Conservation (phyloP, 2,113 vertebrate species). For the Candoia aspera region DNA sequence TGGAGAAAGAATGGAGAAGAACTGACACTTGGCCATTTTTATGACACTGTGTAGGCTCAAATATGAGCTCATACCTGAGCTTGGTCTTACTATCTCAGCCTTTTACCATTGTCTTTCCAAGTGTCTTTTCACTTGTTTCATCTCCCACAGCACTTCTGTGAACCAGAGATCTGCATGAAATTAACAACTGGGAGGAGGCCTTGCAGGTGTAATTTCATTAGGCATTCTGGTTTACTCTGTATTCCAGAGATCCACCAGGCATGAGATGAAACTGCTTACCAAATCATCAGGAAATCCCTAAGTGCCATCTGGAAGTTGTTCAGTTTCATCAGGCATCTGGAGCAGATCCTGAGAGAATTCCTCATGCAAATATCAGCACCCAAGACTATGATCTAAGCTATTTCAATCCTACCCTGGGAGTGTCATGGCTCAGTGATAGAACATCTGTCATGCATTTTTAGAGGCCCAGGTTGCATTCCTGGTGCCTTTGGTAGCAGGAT, state of each 20-base stretch:
- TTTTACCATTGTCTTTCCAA: not conserved
- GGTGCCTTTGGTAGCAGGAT: not conserved
- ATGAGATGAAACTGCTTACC: not conserved
- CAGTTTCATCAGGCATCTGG: not conserved
- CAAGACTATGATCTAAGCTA: slow-evolving; percentile 28
- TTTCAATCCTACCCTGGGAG: not conserved
- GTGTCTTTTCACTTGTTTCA: not conserved
- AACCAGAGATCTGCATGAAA: not conserved
- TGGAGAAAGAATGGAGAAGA: not conserved
- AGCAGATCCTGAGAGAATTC: not conserved
- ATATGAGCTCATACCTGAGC: not conserved
- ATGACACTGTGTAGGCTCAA: not conserved
- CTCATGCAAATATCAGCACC: slow-evolving; percentile 21
- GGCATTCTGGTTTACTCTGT: not conserved
- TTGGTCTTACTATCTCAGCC: not conserved
- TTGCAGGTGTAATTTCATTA: not conserved
- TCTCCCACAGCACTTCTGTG: not conserved
- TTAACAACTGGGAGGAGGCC: not conserved
- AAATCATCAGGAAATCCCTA: not conserved
- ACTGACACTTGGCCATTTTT: not conserved
- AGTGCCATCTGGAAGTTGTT: not conserved
- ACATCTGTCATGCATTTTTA: not conserved
- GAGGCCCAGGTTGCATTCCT: not conserved
- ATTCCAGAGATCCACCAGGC: not conserved
- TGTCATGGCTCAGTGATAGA: not conserved